Percentiles rank a stretch among this genome's conserved stretches.
Conservation (phyloP, 92 coral and sea anemone species). For the Hydrozoanthus gracilis region DNA sequence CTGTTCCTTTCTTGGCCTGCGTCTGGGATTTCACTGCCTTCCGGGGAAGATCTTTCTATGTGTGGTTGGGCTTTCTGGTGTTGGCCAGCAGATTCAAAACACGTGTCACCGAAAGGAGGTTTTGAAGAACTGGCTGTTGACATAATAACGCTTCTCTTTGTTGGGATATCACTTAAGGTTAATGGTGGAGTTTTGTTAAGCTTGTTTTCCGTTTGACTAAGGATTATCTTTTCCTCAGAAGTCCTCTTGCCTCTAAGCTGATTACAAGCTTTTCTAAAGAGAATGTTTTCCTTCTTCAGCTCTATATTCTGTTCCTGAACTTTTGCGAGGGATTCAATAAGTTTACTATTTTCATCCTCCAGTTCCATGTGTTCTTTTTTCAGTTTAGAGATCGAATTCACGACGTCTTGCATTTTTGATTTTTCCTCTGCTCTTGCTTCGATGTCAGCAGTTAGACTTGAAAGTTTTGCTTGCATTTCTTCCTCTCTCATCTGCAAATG, state of each 20-base stretch:
- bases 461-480: conserved; percentile 34
- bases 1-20: conserved; percentile 2
- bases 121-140: conserved; percentile 16
- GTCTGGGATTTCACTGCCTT: conserved; percentile 49
- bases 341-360: conserved; percentile 62
- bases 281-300: conserved; percentile 76
- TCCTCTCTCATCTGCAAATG: conserved; percentile 29
- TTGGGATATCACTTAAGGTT: not conserved
- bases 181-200: not conserved
- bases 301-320: conserved; percentile 73
- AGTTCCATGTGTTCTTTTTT: conserved; percentile 57
- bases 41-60: conserved; percentile 34
- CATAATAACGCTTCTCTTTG: not conserved
- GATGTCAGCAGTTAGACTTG: conserved; percentile 49
- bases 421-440: conserved; percentile 14
- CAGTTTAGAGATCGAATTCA: conserved; percentile 30
- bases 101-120: conserved; percentile 5
- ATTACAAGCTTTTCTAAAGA: conserved; percentile 67
- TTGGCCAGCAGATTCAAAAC: not conserved
- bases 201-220: not conserved
- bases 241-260: conserved; percentile 65
- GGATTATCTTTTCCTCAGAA: conserved; percentile 30
- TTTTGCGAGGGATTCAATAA: conserved; percentile 65
- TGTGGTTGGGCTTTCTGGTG: conserved; percentile 3
- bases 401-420: conserved; percentile 28